These are phyloP conservation scores for Leptodirus hochenwartii DNA, from an alignment of 2,888 invertebrate species.

Conservation along the genomic window DNA sequence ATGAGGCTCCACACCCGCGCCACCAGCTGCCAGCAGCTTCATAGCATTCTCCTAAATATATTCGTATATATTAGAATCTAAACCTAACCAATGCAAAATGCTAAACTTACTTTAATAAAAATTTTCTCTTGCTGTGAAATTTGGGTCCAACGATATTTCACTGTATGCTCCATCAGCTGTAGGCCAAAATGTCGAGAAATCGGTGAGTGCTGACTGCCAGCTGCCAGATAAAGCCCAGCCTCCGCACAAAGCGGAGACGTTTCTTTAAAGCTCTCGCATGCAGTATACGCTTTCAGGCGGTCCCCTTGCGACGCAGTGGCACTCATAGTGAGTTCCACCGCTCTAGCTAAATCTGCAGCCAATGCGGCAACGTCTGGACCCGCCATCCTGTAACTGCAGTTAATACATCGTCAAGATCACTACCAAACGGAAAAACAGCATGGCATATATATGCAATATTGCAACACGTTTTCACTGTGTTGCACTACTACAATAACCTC, in stretches of 20 bases:
- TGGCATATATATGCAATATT: background rate
- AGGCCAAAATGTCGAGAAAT: constrained; percentile 81
- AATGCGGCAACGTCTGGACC: constrained; percentile 45
- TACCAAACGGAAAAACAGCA: background rate
- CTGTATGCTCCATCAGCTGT: constrained; percentile 82
- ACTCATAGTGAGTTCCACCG: constrained; percentile 68
- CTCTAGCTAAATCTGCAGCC: constrained; percentile 61
- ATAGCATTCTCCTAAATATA: constrained; percentile 59
- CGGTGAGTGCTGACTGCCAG: constrained; percentile 52
- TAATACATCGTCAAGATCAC: background rate
- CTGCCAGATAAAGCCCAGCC: constrained; percentile 65
- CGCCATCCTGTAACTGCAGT: constrained; percentile 28
- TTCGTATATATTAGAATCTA: constrained; percentile 1
- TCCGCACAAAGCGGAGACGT: constrained; percentile 77
- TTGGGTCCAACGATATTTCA: constrained; percentile 84
- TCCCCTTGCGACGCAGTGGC: constrained; percentile 58
- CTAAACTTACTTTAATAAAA: constrained; percentile 53
- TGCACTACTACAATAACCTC: background rate
- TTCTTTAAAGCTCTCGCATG: constrained; percentile 71
- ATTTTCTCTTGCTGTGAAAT: constrained; percentile 75
- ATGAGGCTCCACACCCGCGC: constrained; percentile 55
- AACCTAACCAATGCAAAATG: background rate
- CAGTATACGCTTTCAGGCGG: constrained; percentile 65
- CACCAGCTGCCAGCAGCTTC: constrained; percentile 61
- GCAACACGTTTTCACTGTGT: no score